These are phyloP conservation scores for Uropetala carovei DNA, from an alignment of 2,888 invertebrate genomes.

Conservation along the genomic window DNA sequence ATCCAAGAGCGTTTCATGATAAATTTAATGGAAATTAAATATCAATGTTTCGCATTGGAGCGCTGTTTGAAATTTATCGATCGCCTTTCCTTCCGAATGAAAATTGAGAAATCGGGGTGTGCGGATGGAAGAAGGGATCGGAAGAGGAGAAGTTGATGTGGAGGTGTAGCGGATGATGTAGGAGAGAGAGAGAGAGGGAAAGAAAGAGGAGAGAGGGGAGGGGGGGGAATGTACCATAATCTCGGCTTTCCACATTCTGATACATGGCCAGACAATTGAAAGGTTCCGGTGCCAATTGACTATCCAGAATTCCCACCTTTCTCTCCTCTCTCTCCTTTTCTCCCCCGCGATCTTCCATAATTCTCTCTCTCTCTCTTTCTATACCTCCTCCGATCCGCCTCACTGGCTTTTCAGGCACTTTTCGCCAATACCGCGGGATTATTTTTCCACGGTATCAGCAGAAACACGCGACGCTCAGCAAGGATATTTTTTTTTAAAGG, in stretches of 20 bases:
- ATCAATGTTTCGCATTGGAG: constrained; percentile 45
- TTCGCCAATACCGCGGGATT: neutral
- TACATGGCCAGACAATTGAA: constrained; percentile 40
- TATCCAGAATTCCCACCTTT: neutral
- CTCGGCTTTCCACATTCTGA: neutral
- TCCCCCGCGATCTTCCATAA: neutral
- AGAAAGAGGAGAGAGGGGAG: neutral
- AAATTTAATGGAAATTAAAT: constrained; percentile 58
- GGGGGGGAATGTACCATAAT: neutral
- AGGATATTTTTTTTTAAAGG: neutral
- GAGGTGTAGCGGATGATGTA: neutral
- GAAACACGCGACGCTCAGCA: neutral
- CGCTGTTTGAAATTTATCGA: constrained; percentile 49
- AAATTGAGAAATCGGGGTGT: neutral
- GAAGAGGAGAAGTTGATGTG: neutral
- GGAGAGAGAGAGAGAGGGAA: neutral
- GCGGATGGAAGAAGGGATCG: neutral
- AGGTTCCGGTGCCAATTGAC: constrained; percentile 22
- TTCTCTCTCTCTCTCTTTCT: neutral
- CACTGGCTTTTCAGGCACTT: neutral
- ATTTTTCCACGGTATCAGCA: constrained; percentile 30
- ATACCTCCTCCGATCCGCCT: neutral
- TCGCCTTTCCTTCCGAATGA: neutral
- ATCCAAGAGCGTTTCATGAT: constrained; percentile 38
- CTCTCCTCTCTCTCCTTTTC: neutral